Conservation (phyloP, 2,797 vertebrate species). For the Pogoniulus pusillus region DNA sequence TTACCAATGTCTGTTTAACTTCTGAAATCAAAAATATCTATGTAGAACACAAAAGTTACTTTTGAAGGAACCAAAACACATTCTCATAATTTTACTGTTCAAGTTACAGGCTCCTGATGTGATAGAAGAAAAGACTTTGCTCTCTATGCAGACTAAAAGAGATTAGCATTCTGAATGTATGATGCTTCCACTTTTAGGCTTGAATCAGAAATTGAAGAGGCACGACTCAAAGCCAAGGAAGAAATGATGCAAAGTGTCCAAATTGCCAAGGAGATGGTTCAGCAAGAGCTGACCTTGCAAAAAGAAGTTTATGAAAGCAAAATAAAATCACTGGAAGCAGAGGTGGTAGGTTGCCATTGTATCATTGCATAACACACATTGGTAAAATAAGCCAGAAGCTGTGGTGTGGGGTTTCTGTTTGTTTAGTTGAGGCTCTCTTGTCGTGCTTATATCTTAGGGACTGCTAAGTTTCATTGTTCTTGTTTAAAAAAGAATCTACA, state of each 20-base stretch:
- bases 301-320: conserved; percentile 85
- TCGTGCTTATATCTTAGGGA: neutral
- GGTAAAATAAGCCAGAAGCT: neutral
- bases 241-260: conserved; percentile 97
- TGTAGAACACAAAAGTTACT: neutral
- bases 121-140: neutral
- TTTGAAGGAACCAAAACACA: neutral
- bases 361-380: neutral
- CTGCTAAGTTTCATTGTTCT: neutral
- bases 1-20: neutral
- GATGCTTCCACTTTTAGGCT: conserved; percentile 75
- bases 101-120: neutral
- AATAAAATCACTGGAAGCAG: conserved; percentile 85
- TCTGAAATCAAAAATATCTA: neutral
- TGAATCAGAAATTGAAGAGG: conserved; percentile 92
- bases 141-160: neutral
- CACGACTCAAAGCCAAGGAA: conserved; percentile 89
- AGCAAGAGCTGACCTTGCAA: conserved; percentile 88
- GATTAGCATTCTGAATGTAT: neutral
- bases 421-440: neutral
- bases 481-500: too few species aligned
- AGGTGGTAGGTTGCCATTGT: conserved; percentile 80
- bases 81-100: neutral
- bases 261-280: conserved; percentile 91
- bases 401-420: neutral